These are phyloP conservation scores for Zaprionus capensis DNA, from an alignment of 1,140 invertebrate genomes.

Conservation along the genomic window DNA sequence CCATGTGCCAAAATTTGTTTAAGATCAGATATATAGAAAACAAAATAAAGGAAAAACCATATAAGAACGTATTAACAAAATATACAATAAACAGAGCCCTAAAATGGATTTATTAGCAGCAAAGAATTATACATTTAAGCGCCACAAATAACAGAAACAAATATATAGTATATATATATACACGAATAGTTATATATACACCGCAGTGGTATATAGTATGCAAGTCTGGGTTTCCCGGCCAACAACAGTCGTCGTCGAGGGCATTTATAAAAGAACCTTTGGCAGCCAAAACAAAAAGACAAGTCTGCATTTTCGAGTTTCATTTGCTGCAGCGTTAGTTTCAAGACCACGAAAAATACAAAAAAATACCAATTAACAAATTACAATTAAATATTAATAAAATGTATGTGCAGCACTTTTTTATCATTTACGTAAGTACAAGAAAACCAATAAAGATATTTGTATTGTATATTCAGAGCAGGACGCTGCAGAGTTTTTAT, in stretches of 20 bases:
- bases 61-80: constrained; percentile 61
- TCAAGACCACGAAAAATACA: constrained; percentile 3
- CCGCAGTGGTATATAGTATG: background rate
- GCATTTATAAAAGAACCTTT: constrained; percentile 37
- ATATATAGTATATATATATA: constrained; percentile 17
- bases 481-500: constrained; percentile 49
- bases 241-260: constrained; percentile 8
- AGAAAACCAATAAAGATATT: constrained; percentile 8
- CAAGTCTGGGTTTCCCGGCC: constrained; percentile 5
- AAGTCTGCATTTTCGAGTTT: constrained; percentile 45
- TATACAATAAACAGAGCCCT: constrained; percentile 67
- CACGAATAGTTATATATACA: constrained; percentile 26
- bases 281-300: constrained; percentile 18
- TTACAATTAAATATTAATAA: constrained; percentile 30
- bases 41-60: constrained; percentile 13
- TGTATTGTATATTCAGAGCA: background rate
- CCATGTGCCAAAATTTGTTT: constrained; percentile 80
- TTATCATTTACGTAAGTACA: constrained; percentile 35
- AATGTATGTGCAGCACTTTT: constrained; percentile 57
- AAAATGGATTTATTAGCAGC: constrained; percentile 52
- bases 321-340: constrained; percentile 51
- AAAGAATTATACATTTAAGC: constrained; percentile 48
- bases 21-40: constrained; percentile 34
- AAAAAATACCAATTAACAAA: constrained; percentile 25
- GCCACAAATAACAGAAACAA: constrained; percentile 17